A percentile compares a stretch with the other conserved stretches of the same genome.
These are phyloP conservation scores for Syrphus vitripennis DNA, from an alignment of 2,888 invertebrate species.

Conservation along the genomic window DNA sequence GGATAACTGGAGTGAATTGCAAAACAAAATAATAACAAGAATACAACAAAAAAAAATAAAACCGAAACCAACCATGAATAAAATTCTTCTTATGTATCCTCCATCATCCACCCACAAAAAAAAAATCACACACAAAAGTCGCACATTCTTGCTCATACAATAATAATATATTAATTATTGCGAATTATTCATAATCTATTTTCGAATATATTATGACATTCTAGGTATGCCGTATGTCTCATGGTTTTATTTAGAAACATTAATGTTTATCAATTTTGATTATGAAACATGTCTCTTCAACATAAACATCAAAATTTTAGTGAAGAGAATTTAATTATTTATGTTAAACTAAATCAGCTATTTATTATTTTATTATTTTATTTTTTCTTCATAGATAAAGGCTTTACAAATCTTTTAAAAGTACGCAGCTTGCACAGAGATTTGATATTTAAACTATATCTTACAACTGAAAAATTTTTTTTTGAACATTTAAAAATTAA, in stretches of 20 bases:
- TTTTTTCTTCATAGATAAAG: too few species aligned
- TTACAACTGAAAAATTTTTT: too few species aligned
- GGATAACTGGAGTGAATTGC: slow-evolving; percentile 11
- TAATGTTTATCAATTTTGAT: background rate
- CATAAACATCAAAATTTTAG: background rate
- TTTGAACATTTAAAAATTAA: too few species aligned
- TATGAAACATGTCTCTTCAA: background rate
- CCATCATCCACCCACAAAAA: slow-evolving; percentile 54
- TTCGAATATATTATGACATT: background rate
- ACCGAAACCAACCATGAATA: slow-evolving; percentile 56
- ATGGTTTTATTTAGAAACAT: background rate
- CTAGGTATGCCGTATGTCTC: background rate
- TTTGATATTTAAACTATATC: too few species aligned
- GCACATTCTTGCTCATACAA: slow-evolving; percentile 11
- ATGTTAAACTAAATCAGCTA: background rate
- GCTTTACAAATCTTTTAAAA: too few species aligned
- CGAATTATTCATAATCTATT: slow-evolving; percentile 20
- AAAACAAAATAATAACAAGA: background rate
- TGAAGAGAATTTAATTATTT: background rate
- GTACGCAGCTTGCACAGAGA: too few species aligned
- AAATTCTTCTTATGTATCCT: slow-evolving; percentile 58
- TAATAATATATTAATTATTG: background rate
- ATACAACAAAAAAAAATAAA: slow-evolving; percentile 24
- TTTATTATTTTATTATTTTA: background rate
- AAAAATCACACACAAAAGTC: slow-evolving; percentile 21